phyloP scores from a whole-genome alignment of 2,113 vertebrate species.

The Tympanuchus pallidicinctus region DNA sequence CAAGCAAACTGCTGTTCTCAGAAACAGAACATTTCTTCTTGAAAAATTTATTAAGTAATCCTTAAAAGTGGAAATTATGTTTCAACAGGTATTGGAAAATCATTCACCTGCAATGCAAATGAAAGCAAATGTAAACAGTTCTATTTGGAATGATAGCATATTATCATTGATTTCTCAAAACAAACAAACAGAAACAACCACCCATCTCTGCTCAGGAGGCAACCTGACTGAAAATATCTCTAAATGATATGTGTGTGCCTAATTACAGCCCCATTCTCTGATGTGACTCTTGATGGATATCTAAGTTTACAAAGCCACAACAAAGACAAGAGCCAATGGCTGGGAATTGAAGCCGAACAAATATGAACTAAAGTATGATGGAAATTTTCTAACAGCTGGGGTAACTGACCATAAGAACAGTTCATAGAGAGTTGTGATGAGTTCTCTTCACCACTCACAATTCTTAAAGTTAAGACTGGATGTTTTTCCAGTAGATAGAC shows the following conservation, averaged over 20 bases:
- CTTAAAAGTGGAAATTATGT: background rate
- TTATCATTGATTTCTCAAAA: background rate
- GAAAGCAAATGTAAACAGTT: background rate
- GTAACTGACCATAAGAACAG: constrained; percentile 58
- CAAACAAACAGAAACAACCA: background rate
- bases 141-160: background rate
- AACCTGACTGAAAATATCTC: background rate
- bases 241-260: background rate
- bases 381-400: constrained; percentile 52
- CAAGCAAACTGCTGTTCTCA: background rate
- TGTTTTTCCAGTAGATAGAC: constrained; percentile 60
- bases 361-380: background rate
- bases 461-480: constrained; percentile 40
- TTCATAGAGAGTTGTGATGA: background rate
- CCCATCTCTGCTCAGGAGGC: background rate
- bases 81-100: constrained; percentile 6
- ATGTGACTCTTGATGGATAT: background rate
- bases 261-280: background rate
- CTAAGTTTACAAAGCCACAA: background rate
- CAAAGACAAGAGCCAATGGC: background rate
- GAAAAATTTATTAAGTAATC: background rate
- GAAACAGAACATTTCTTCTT: background rate
- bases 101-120: background rate
- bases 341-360: constrained; percentile 1
- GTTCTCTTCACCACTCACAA: background rate